Conservation (phyloP, 2,113 vertebrate species). For the Corvus moneduloides region DNA sequence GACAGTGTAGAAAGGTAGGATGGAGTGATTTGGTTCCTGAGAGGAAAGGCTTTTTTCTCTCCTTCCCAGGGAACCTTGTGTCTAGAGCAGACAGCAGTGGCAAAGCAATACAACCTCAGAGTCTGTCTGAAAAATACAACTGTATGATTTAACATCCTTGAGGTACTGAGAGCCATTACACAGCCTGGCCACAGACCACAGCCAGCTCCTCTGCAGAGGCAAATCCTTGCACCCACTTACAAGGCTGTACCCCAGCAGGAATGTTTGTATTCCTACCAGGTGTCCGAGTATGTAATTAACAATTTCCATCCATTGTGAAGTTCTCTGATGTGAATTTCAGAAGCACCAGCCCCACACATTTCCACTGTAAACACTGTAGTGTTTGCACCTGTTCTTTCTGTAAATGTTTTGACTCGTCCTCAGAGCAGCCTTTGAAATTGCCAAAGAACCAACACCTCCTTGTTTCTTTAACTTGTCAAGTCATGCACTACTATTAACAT, state of each 20-base stretch:
- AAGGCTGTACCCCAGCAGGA: neutral
- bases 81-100: fast-evolving
- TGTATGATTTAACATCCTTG: neutral
- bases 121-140: neutral
- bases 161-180: neutral
- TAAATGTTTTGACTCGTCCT: neutral
- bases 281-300: neutral
- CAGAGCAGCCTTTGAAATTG: neutral
- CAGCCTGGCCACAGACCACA: neutral
- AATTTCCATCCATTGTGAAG: neutral
- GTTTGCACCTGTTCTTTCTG: neutral
- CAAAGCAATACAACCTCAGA: neutral
- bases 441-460: neutral
- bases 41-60: neutral
- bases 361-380: neutral
- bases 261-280: neutral
- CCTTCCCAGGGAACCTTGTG: neutral
- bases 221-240: neutral
- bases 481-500: neutral
- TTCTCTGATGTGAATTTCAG: neutral
- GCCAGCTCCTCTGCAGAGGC: neutral
- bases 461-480: neutral
- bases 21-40: neutral
- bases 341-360: neutral
- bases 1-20: fast-evolving